Evolutionary conservation across 64 coral and sea anemone genomes (phyloP).

Genomic region (Pocillopora verrucosa): DNA sequence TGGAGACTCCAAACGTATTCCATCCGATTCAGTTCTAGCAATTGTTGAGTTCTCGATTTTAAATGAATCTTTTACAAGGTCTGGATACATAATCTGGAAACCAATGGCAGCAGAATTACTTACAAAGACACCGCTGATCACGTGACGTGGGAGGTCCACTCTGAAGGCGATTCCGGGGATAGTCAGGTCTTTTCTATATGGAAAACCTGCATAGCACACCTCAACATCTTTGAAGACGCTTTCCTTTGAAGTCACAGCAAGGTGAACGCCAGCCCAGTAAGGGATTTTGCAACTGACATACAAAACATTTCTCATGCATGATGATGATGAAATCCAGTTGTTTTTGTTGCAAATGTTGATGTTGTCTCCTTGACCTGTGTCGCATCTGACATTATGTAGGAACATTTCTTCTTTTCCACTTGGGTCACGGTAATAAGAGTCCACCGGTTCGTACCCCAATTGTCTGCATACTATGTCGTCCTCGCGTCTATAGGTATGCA

Average conservation of each 20-base stretch:
- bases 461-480: conserved; percentile 48
- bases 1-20: conserved; percentile 47
- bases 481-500: conserved; percentile 7
- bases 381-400: conserved; percentile 52
- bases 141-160: conserved; percentile 61
- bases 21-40: conserved; percentile 36
- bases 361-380: conserved; percentile 49
- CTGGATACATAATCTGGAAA: conserved; percentile 53
- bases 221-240: conserved; percentile 65
- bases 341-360: conserved; percentile 28
- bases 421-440: not conserved
- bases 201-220: conserved; percentile 57
- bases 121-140: conserved; percentile 40
- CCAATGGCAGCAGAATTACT: conserved; percentile 45
- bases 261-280: conserved; percentile 71
- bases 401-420: conserved; percentile 49
- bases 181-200: conserved; percentile 62
- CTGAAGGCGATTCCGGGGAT: conserved; percentile 59
- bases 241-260: conserved; percentile 44
- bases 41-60: conserved; percentile 40
- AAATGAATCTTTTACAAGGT: conserved; percentile 21
- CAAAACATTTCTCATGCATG: conserved; percentile 27
- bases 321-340: conserved; percentile 33
- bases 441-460: conserved; percentile 21
- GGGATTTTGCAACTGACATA: conserved; percentile 41